Evolutionary conservation across 2,113 vertebrate genomes (phyloP).

Genomic region (Ctenodactylus gundi): DNA sequence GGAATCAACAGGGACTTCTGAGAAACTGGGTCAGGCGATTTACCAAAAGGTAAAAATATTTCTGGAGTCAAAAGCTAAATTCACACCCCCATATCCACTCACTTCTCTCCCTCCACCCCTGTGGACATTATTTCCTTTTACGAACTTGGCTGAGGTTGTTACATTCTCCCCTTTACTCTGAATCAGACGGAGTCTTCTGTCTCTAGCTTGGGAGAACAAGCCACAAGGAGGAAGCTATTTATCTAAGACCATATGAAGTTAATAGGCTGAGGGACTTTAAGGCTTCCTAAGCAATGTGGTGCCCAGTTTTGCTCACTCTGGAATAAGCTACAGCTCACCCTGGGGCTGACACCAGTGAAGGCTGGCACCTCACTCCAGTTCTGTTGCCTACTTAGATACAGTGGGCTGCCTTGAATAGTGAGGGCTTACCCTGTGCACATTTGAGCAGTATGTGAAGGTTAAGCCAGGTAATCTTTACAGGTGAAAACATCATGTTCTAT

Average conservation of each 20-base stretch:
- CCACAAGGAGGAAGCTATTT: neutral
- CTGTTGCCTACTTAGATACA: neutral
- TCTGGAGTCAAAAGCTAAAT: constrained; percentile 57
- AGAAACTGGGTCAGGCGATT: constrained; percentile 44
- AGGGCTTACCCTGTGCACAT: neutral
- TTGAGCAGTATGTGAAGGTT: neutral
- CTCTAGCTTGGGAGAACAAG: neutral
- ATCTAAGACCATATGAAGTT: neutral
- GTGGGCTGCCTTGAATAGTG: neutral
- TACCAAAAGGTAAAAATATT: neutral
- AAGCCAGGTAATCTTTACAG: neutral
- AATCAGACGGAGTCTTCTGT: neutral
- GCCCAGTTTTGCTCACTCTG: neutral
- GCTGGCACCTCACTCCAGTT: neutral
- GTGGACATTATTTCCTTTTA: constrained; percentile 8
- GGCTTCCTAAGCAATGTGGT: neutral
- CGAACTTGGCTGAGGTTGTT: neutral
- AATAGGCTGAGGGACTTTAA: neutral
- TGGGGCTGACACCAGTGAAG: neutral
- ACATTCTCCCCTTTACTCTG: constrained; percentile 3
- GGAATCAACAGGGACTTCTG: constrained; percentile 38
- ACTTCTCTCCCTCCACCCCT: neutral
- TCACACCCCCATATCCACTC: constrained; percentile 4
- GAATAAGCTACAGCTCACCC: neutral
- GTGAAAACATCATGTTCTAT: constrained; percentile 30